Evolutionary conservation across 1,140 invertebrate species (phyloP).

Genomic region (Bombus pascuorum): DNA sequence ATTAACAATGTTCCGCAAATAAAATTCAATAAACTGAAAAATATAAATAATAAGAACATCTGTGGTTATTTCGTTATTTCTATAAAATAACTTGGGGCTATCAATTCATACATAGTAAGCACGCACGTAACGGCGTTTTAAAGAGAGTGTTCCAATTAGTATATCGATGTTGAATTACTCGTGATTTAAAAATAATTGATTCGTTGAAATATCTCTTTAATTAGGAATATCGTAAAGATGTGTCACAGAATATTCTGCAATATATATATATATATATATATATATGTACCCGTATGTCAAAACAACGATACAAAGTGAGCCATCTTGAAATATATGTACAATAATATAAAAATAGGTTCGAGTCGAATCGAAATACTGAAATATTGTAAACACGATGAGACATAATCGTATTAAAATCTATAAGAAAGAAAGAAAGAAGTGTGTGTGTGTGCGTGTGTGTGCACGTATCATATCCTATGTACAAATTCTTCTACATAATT

Average conservation of each 20-base stretch:
- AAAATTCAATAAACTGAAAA: neutral
- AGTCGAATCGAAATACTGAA: neutral
- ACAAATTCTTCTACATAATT: neutral
- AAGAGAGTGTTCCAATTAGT: neutral
- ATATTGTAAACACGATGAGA: neutral
- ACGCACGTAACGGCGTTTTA: neutral
- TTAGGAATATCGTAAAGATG: neutral
- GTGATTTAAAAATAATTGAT: neutral
- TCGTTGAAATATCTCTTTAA: neutral
- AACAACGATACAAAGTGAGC: neutral
- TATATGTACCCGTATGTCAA: neutral
- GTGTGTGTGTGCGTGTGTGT: too few species aligned
- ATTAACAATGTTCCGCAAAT: neutral
- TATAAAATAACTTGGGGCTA: neutral
- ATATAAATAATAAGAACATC: neutral
- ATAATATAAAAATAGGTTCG: too few species aligned
- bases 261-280: neutral
- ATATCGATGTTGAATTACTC: neutral
- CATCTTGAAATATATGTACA: neutral
- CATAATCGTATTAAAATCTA: neutral
- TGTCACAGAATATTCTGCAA: neutral
- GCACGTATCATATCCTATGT: too few species aligned
- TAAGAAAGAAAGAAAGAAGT: too few species aligned
- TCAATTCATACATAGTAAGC: neutral
- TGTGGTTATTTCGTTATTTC: neutral